Percentiles rank a stretch among this genome's conserved stretches.
These are phyloP conservation scores for Addax nasomaculatus DNA, from an alignment of 2,113 vertebrate genomes.

Conservation along the genomic window DNA sequence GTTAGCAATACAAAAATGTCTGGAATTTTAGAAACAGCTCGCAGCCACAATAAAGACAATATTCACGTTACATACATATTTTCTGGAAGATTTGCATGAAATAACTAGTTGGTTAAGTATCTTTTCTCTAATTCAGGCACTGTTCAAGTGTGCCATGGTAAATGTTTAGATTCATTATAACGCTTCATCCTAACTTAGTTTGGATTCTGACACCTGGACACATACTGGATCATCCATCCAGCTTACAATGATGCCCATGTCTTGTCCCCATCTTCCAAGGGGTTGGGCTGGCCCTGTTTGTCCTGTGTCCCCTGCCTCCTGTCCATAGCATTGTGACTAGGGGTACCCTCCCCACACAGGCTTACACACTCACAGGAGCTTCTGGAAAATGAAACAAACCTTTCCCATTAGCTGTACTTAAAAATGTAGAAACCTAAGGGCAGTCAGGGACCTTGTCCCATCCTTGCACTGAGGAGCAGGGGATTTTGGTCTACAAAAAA, in stretches of 20 bases:
- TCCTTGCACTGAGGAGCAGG: too few relatives aligned
- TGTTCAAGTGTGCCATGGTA: background rate
- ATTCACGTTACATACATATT: background rate
- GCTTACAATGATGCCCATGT: background rate
- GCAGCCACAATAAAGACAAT: background rate
- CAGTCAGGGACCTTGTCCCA: too few relatives aligned
- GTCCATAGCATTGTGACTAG: background rate
- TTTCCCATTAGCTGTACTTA: background rate
- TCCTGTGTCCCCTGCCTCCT: background rate
- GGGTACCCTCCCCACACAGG: background rate
- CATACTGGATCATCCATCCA: background rate
- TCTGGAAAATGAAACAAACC: background rate
- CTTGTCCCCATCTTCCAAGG: rapidly evolving
- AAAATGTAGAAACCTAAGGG: background rate
- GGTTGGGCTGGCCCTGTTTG: background rate
- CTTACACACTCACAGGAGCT: background rate
- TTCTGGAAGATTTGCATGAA: background rate
- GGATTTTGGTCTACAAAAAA: too few relatives aligned
- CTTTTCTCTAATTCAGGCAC: background rate
- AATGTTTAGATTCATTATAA: background rate
- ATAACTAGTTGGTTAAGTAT: background rate
- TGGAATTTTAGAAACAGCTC: background rate
- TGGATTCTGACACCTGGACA: background rate
- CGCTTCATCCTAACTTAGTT: background rate
- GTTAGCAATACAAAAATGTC: background rate